These are phyloP conservation scores for Allolobophora icterica DNA, from an alignment of 2,888 invertebrate genomes.

Conservation along the genomic window DNA sequence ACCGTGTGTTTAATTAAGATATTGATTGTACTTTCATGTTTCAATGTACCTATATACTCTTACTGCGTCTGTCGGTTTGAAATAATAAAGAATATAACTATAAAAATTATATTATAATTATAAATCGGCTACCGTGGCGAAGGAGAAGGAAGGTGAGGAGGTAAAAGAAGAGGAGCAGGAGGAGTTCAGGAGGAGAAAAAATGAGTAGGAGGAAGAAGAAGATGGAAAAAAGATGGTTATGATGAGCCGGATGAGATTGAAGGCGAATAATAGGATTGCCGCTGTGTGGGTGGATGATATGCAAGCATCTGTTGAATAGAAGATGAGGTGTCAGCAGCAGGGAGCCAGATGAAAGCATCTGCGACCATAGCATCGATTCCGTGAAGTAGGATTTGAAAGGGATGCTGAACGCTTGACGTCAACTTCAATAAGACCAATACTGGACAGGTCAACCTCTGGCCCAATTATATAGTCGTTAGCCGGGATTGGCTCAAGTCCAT, in stretches of 20 bases:
- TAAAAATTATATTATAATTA: too few species aligned
- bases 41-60: too few species aligned
- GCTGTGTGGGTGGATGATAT: neutral
- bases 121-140: too few species aligned
- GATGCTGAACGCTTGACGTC: neutral
- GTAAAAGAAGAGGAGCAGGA: neutral
- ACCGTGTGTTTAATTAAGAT: too few species aligned
- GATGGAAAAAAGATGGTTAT: neutral
- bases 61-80: too few species aligned
- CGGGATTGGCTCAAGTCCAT: neutral
- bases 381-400: neutral
- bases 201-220: neutral
- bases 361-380: neutral
- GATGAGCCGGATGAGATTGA: neutral
- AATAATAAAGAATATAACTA: too few species aligned
- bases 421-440: neutral
- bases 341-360: neutral
- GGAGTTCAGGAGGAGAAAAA: neutral
- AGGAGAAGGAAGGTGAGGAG: neutral
- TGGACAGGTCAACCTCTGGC: neutral
- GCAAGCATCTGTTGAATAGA: neutral
- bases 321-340: neutral
- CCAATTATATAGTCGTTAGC: neutral
- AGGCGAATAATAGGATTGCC: neutral
- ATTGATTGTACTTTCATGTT: too few species aligned